Percentiles rank a stretch among this genome's conserved stretches.
Evolutionary conservation across 2,797 vertebrate species (phyloP).

Genomic region (Enteromius viviparus): DNA sequence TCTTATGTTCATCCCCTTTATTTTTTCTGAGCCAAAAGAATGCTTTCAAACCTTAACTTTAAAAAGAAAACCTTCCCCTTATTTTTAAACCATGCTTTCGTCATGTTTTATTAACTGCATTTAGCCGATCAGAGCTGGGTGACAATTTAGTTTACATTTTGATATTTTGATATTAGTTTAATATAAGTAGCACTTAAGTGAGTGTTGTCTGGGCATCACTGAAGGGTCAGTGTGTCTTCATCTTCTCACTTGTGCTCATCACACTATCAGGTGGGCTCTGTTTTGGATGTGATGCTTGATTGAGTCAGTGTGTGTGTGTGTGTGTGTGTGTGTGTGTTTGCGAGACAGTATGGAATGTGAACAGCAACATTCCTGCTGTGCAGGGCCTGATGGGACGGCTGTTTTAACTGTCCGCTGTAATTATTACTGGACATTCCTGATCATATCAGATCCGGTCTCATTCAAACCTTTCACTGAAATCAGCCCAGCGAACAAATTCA

Average conservation of each 20-base stretch:
- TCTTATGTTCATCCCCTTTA: no score
- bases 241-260: neutral
- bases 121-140: neutral
- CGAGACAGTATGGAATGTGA: conserved; percentile 30
- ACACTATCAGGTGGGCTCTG: neutral
- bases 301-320: conserved; percentile 19
- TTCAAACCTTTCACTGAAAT: neutral
- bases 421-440: conserved; percentile 39
- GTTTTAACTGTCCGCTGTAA: conserved; percentile 35
- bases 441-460: neutral
- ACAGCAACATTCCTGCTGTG: conserved; percentile 36
- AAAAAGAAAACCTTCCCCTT: neutral
- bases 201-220: neutral
- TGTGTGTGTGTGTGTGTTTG: conserved; percentile 31
- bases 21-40: neutral
- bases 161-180: no score
- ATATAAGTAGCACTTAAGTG: no score
- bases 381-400: conserved; percentile 16
- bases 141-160: neutral
- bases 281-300: conserved; percentile 12
- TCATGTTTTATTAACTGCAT: neutral
- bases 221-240: no score
- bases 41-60: neutral
- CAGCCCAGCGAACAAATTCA: neutral
- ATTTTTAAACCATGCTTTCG: neutral